Percentiles rank a stretch among this genome's conserved stretches.
phyloP scores from a whole-genome alignment of 53 echinoderm and acorn worm genomes.

The Antedon mediterranea region DNA sequence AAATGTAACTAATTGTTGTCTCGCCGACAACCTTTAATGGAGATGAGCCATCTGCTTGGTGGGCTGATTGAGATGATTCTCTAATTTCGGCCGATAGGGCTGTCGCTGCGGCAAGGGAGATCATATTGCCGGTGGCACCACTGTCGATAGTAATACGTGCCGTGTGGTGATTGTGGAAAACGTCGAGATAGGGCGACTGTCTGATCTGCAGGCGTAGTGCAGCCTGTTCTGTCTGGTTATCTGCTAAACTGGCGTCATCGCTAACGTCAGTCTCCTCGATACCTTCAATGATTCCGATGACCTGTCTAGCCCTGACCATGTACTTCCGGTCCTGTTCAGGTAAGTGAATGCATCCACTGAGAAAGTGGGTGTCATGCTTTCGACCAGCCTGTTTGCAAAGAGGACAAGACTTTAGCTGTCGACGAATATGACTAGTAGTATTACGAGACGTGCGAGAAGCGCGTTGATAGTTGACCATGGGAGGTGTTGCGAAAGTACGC shows the following conservation, averaged over 20 bases:
- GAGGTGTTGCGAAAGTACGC: no score
- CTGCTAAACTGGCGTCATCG: no score
- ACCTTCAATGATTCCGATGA: no score
- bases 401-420: not conserved
- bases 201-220: slow-evolving; percentile 5
- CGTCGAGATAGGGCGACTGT: not conserved
- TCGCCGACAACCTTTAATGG: not conserved
- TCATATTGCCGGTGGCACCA: slow-evolving; percentile 1
- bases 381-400: not conserved
- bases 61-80: not conserved
- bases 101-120: not conserved
- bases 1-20: not conserved
- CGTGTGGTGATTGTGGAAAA: not conserved
- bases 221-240: no score
- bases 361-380: no score
- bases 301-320: no score
- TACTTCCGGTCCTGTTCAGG: slow-evolving; percentile 13
- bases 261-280: no score
- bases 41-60: slow-evolving; percentile 4
- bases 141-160: not conserved
- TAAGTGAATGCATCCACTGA: not conserved
- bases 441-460: no score
- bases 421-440: no score
- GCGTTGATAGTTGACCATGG: no score
- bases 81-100: not conserved